phyloP scores from a whole-genome alignment of 2,888 invertebrate genomes.

The Gasteruption jaculator region DNA sequence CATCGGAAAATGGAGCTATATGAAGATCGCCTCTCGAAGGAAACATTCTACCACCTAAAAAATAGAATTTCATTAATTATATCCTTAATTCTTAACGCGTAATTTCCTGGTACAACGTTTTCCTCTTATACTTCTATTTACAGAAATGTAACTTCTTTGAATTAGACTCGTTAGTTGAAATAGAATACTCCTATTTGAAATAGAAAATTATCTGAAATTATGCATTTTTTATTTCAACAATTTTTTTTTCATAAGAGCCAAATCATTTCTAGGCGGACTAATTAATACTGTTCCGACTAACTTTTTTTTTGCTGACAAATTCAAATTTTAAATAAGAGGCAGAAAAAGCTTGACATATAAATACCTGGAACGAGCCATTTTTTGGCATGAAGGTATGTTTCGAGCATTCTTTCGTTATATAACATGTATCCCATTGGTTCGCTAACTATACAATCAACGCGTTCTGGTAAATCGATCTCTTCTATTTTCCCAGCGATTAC shows the following conservation, averaged over 20 bases:
- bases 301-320: too few species aligned
- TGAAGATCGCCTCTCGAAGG: slow-evolving; percentile 95
- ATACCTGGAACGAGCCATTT: slow-evolving; percentile 87
- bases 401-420: slow-evolving; percentile 98
- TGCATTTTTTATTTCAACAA: neutral
- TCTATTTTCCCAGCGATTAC: slow-evolving; percentile 98
- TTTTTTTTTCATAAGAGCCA: slow-evolving; percentile 1
- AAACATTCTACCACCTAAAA: slow-evolving; percentile 84
- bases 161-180: too few species aligned
- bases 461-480: slow-evolving; percentile 92
- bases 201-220: neutral
- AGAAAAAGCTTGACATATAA: neutral
- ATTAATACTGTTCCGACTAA: too few species aligned
- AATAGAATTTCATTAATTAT: slow-evolving; percentile 23
- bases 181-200: too few species aligned
- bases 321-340: too few species aligned
- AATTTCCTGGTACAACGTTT: too few species aligned
- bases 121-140: too few species aligned
- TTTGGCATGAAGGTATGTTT: slow-evolving; percentile 96
- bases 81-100: too few species aligned
- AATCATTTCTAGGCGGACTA: too few species aligned
- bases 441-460: slow-evolving; percentile 94
- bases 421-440: slow-evolving; percentile 99
- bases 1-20: slow-evolving; percentile 96
- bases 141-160: too few species aligned